Evolutionary conservation across 2,888 invertebrate species (phyloP).

Genomic region (Eupithecia subumbrata): DNA sequence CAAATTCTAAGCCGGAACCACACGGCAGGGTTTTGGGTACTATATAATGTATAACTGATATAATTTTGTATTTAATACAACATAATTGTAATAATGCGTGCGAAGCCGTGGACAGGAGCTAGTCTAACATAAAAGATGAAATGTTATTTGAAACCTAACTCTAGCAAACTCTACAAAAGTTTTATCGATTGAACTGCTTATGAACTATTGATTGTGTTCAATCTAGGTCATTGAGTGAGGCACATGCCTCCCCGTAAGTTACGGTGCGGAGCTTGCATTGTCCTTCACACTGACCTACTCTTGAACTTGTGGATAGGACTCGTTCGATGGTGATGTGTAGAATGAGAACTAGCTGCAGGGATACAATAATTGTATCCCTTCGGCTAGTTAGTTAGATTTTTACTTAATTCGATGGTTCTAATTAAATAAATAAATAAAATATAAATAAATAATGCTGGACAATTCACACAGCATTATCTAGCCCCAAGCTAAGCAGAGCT

Average conservation of each 20-base stretch:
- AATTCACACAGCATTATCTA: no score
- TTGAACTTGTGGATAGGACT: slow-evolving; percentile 11
- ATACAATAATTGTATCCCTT: no score
- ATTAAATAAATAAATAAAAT: no score
- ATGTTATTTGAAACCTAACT: not conserved
- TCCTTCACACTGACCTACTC: slow-evolving; percentile 30
- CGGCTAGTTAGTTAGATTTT: no score
- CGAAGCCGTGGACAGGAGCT: not conserved
- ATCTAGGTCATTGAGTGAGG: slow-evolving; percentile 11
- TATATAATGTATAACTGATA: no score
- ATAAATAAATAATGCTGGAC: no score
- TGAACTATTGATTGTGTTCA: not conserved
- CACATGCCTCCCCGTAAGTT: not conserved
- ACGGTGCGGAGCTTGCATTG: slow-evolving; percentile 12
- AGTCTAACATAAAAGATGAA: not conserved
- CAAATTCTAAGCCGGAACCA: no score
- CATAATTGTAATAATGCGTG: not conserved
- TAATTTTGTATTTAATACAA: no score
- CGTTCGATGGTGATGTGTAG: no score
- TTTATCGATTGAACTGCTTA: not conserved
- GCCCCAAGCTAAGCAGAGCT: no score
- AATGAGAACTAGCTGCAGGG: not conserved
- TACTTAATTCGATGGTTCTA: no score
- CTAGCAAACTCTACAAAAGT: not conserved
- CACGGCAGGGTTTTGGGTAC: no score